phyloP scores from a whole-genome alignment of 2,113 vertebrate species.

The Talpa occidentalis region DNA sequence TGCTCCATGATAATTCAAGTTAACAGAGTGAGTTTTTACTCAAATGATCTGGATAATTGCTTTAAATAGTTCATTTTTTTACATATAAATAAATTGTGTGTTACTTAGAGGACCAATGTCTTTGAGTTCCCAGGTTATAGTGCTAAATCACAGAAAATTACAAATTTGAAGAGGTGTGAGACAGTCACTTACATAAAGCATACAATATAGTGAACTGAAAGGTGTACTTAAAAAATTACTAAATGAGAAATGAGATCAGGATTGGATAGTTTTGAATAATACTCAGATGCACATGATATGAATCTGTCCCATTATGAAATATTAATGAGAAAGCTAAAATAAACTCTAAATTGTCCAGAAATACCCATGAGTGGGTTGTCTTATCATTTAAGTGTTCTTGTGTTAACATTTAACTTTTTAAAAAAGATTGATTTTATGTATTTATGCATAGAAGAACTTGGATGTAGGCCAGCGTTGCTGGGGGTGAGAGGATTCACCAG shows the following conservation, averaged over 20 bases:
- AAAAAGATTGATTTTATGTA: too few species aligned
- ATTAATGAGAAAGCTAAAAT: background rate
- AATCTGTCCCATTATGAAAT: background rate
- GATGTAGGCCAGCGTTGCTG: too few species aligned
- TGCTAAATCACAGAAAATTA: background rate
- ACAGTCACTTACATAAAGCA: background rate
- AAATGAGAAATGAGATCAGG: background rate
- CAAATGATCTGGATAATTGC: background rate
- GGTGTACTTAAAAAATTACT: background rate
- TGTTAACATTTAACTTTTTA: background rate
- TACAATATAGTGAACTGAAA: background rate
- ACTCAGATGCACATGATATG: background rate
- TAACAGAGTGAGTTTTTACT: background rate
- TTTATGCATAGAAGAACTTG: too few species aligned
- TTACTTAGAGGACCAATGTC: background rate
- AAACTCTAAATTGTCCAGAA: background rate
- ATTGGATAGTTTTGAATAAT: background rate
- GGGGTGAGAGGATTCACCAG: too few species aligned
- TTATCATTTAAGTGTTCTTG: background rate
- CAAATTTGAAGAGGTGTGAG: background rate
- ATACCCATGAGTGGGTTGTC: background rate
- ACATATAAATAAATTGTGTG: background rate
- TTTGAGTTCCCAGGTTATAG: background rate
- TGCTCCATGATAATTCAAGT: background rate
- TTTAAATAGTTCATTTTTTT: conserved; percentile 25